Percentiles rank a stretch among this genome's conserved stretches.
Conservation (phyloP, 2,797 vertebrate species). For the Mycteria americana region DNA sequence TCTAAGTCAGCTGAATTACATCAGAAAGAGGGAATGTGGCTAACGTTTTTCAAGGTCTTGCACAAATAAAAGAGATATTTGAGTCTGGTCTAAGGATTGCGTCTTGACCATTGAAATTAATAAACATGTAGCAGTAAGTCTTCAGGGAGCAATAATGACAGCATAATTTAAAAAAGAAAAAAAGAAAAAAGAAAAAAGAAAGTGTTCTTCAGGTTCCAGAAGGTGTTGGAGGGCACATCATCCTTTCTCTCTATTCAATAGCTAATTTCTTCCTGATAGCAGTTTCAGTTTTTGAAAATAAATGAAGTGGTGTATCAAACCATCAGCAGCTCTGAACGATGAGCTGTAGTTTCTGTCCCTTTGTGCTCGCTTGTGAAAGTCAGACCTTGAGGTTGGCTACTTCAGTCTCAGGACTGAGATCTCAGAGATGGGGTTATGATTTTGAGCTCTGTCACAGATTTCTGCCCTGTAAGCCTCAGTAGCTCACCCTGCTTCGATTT, state of each 20-base stretch:
- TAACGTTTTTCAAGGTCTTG: not conserved
- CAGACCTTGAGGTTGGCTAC: not conserved
- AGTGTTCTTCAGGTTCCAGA: not conserved
- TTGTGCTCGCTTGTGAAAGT: not conserved
- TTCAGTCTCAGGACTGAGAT: not conserved
- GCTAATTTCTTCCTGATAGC: not conserved
- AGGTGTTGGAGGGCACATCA: not conserved
- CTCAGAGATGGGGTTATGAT: not conserved
- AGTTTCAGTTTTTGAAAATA: not conserved
- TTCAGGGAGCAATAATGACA: not conserved
- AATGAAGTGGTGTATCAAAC: not conserved
- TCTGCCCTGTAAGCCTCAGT: not conserved
- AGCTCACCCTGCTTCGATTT: not conserved
- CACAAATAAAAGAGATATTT: not conserved
- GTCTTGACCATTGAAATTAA: not conserved
- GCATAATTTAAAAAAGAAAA: not conserved
- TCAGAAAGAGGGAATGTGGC: not conserved
- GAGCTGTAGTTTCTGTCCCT: not conserved
- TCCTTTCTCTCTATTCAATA: not conserved
- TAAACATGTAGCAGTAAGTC: not conserved
- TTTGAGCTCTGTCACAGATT: not conserved
- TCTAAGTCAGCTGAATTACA: not conserved
- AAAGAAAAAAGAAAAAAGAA: not conserved
- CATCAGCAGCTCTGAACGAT: rapidly evolving
- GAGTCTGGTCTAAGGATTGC: not conserved